Conservation (phyloP, 2,888 invertebrate species). For the Cheilosia impressa region DNA sequence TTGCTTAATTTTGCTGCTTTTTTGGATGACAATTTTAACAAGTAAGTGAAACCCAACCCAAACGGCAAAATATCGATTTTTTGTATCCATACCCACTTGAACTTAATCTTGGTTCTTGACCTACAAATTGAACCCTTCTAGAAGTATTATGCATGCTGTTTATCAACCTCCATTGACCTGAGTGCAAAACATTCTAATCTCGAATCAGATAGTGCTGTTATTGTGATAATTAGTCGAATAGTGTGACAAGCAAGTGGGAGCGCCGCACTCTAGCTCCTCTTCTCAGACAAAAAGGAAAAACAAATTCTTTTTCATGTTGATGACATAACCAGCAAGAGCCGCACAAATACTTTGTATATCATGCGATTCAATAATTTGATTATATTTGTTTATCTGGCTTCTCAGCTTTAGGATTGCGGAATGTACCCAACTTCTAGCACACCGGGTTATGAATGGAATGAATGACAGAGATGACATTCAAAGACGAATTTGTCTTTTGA, state of each 20-base stretch:
- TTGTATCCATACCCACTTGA: neutral
- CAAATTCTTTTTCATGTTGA: neutral
- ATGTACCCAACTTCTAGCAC: neutral
- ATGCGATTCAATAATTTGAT: neutral
- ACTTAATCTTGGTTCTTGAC: constrained; percentile 5
- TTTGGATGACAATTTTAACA: neutral
- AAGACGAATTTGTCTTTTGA: neutral
- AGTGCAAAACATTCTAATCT: neutral
- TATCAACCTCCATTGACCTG: neutral
- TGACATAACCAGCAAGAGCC: constrained; percentile 43
- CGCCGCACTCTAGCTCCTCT: neutral
- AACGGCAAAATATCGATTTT: constrained; percentile 26
- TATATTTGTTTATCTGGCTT: constrained; percentile 25
- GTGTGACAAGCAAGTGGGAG: neutral
- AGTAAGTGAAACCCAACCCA: constrained; percentile 29
- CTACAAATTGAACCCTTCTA: neutral
- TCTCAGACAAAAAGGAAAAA: neutral
- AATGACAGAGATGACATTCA: constrained; percentile 6
- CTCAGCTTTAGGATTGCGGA: constrained; percentile 6
- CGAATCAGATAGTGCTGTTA: neutral
- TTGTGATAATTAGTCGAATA: neutral
- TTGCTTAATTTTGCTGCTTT: no score
- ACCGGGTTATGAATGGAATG: neutral
- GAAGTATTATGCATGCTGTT: neutral
- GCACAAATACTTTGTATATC: neutral